Percentiles rank a stretch among this genome's conserved stretches.
These are phyloP conservation scores for Bubo scandiacus DNA, from an alignment of 2,113 vertebrate species.

Conservation along the genomic window DNA sequence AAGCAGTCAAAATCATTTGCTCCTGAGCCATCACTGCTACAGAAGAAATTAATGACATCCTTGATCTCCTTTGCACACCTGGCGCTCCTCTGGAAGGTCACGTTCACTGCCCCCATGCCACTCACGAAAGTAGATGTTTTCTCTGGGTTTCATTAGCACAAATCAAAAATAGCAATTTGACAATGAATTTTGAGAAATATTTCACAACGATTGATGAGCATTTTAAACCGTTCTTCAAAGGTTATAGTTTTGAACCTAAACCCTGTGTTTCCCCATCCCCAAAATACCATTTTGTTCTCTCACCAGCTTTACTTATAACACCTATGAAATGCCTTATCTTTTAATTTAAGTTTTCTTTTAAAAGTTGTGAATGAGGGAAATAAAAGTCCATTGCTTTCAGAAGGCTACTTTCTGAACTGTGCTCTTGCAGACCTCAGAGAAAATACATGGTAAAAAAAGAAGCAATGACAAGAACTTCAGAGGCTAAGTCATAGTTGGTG, in stretches of 20 bases:
- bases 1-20: not conserved
- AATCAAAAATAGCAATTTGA: not conserved
- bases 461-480: not conserved
- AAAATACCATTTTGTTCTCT: not conserved
- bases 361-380: not conserved
- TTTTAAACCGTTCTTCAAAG: not conserved
- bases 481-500: not conserved
- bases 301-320: not conserved
- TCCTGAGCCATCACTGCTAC: not conserved
- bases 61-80: not conserved
- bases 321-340: not conserved
- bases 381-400: not conserved
- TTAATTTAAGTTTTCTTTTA: not conserved
- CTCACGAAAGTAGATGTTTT: not conserved
- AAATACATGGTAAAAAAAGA: not conserved
- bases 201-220: not conserved
- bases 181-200: not conserved
- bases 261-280: not conserved
- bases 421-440: not conserved
- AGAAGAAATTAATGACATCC: not conserved
- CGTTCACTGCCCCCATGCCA: not conserved
- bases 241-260: not conserved
- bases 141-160: not conserved
- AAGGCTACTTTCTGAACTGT: not conserved
- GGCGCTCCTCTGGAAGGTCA: not conserved